Evolutionary conservation across 2,113 vertebrate species (phyloP).

Genomic region (Myocastor coypus): DNA sequence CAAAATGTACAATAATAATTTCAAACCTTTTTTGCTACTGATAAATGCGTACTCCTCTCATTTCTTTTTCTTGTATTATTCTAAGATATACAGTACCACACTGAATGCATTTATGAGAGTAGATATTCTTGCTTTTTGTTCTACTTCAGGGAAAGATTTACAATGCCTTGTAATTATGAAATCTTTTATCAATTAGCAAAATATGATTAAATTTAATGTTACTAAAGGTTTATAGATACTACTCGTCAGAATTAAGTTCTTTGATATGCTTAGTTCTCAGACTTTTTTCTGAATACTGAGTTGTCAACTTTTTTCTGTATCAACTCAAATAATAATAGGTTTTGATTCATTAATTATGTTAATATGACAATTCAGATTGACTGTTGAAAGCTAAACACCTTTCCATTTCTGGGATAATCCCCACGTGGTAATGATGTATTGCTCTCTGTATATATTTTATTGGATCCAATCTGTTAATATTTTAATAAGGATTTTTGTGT

Average conservation of each 20-base stretch:
- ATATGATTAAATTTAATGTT: not conserved
- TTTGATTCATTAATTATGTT: not conserved
- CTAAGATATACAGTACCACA: not conserved
- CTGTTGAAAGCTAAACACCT: conserved; percentile 1
- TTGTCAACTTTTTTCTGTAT: not conserved
- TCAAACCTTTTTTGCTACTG: not conserved
- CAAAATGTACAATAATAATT: not conserved
- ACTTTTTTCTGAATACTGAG: conserved; percentile 8
- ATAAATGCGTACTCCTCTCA: not conserved
- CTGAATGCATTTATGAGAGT: not conserved
- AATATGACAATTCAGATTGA: not conserved
- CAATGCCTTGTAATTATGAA: not conserved
- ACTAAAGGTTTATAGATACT: not conserved
- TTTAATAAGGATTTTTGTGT: conserved; percentile 22
- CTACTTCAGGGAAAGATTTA: not conserved
- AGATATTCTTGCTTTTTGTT: not conserved
- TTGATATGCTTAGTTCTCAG: not conserved
- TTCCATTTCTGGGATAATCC: not conserved
- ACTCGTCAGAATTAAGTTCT: not conserved
- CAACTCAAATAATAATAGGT: not conserved
- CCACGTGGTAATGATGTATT: not conserved
- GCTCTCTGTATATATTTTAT: not conserved
- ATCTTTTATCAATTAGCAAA: conserved; percentile 37
- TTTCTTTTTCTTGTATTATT: conserved; percentile 33
- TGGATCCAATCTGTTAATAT: not conserved